Percentiles rank a stretch among this genome's conserved stretches.
phyloP scores from a whole-genome alignment of 2,888 invertebrate species.

The Hymenopus coronatus region DNA sequence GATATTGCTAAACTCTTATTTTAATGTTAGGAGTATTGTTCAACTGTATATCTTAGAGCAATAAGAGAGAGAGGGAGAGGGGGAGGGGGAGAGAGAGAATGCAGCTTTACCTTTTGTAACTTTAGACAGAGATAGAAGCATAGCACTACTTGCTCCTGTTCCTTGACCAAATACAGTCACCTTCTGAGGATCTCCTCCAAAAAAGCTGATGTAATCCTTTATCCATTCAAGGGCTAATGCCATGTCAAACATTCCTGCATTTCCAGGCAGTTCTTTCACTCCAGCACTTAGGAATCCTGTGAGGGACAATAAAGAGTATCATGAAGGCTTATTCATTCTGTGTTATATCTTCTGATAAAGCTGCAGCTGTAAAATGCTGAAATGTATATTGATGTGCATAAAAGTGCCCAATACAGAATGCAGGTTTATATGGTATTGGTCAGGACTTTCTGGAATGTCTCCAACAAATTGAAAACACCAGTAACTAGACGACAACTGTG shows the following conservation, averaged over 20 bases:
- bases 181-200: slow-evolving; percentile 71
- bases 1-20: background rate
- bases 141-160: slow-evolving; percentile 71
- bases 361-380: too few species aligned
- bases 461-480: too few species aligned
- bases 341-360: too few species aligned
- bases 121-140: slow-evolving; percentile 61
- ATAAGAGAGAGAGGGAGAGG: background rate
- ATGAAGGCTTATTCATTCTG: too few species aligned
- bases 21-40: background rate
- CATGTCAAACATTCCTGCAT: slow-evolving; percentile 73
- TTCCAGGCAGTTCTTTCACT: slow-evolving; percentile 67
- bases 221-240: slow-evolving; percentile 70
- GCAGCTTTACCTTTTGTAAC: slow-evolving; percentile 25
- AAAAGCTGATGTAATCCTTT: slow-evolving; percentile 68
- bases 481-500: too few species aligned
- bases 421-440: too few species aligned
- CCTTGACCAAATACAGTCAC: slow-evolving; percentile 76
- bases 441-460: too few species aligned
- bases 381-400: too few species aligned
- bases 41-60: background rate
- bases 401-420: too few species aligned
- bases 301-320: background rate
- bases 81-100: too few species aligned
- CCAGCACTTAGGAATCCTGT: slow-evolving; percentile 71